Percentiles rank a stretch among this genome's conserved stretches.
These are phyloP conservation scores for Pogonognathellus flavescens DNA, from an alignment of 1,140 invertebrate species.

Conservation along the genomic window DNA sequence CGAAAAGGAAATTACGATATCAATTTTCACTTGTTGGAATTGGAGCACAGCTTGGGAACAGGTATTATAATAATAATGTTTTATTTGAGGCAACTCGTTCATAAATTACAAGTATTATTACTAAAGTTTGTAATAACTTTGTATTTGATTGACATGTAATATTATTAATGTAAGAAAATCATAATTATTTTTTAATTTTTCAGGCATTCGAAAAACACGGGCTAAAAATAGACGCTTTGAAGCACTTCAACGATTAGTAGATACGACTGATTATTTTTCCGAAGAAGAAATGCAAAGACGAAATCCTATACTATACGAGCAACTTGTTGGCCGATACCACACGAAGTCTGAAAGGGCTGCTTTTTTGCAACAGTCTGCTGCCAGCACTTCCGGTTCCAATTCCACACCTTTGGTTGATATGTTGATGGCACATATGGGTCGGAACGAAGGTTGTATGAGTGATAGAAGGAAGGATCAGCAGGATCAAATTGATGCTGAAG, in stretches of 20 bases:
- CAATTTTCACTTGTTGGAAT: constrained; percentile 53
- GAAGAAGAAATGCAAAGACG: constrained; percentile 93
- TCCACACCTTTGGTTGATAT: constrained; percentile 69
- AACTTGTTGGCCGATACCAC: constrained; percentile 87
- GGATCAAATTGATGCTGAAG: constrained; percentile 73
- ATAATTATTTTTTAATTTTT: background rate
- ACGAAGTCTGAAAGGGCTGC: constrained; percentile 80
- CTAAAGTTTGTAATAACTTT: too few relatives aligned
- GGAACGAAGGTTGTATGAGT: constrained; percentile 71
- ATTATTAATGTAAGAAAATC: too few relatives aligned
- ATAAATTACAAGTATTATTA: too few relatives aligned
- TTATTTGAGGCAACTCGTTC: background rate
- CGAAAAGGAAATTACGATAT: constrained; percentile 46
- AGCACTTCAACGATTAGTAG: constrained; percentile 82
- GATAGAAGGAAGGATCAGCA: constrained; percentile 75
- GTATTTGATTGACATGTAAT: too few relatives aligned
- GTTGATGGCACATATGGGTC: constrained; percentile 72
- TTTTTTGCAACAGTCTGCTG: constrained; percentile 56
- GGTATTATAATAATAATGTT: constrained; percentile 5
- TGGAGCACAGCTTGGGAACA: constrained; percentile 43
- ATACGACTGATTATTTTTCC: constrained; percentile 85
- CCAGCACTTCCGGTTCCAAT: constrained; percentile 31
- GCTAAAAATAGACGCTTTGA: constrained; percentile 86
- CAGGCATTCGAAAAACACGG: constrained; percentile 71
- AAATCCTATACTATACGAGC: constrained; percentile 89